Base-by-base conservation (phyloP, 2,888 invertebrate genomes). In the Protophormia terraenovae region DNA sequence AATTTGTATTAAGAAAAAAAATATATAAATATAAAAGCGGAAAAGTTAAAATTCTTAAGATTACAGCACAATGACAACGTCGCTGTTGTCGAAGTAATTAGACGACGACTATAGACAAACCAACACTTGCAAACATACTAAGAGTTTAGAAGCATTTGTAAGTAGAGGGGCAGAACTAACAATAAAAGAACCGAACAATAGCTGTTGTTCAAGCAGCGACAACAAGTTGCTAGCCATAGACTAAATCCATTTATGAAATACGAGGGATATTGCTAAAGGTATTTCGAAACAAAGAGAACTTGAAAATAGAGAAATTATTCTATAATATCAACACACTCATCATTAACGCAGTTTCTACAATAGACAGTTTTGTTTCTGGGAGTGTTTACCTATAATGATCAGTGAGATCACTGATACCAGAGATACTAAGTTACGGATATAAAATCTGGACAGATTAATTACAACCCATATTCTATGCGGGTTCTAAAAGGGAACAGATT, bases 21-120 rank as follows among this genome's bases (percentile, higher is more conserved):
- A 6, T 22, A 1, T 12, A 45, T 3, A n/a, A 66, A 35, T 47
- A n/a, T n/a, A 55, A 41, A 41, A 75, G 41, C 41, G 62, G 47
- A 77, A 76, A 84, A 84, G 71, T 71, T 75, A 60, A 72, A 84
- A 84, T 84, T 84, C 77, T 77, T 84, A 77, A 69, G 77, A 84
- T 73, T 73, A 78, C 81, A 75, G 62, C 16, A 35, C 53, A 82
- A 76, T 35, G 76, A 38, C 81, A 67, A 67, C 24, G 32, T n/a
- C 35, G n/a, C n/a, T n/a, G n/a, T n/a, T n/a, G 64, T 50, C 16
- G 35, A 69, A 35, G 22, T 14, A 77, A 27, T 47, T 27, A 35
- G 27, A 1, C 55, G 60, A 73, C 12, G 24, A 47, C n/a, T n/a
- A 62, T 27, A 41, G 24, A 32, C 27, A 76, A 10, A 29, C 50